Conservation (phyloP, 2,113 vertebrate species). For the Leptodactylus fuscus region DNA sequence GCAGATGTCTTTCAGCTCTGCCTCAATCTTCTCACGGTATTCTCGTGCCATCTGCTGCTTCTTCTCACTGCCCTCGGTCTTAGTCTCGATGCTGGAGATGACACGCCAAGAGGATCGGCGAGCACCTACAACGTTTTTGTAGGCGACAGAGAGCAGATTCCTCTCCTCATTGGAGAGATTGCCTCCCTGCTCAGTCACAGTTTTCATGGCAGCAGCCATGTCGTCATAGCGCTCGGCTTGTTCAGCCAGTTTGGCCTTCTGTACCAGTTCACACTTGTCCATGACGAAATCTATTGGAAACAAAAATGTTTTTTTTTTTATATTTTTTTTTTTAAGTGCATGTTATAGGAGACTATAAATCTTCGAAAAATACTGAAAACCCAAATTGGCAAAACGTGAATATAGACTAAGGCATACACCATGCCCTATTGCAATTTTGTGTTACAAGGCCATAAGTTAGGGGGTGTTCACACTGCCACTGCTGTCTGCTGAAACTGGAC, state of each 20-base stretch:
- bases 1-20: conserved; percentile 96
- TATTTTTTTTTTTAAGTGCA: too few relatives aligned
- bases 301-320: too few relatives aligned
- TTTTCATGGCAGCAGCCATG: conserved; percentile 97
- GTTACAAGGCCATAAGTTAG: too few relatives aligned
- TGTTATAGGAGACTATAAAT: too few relatives aligned
- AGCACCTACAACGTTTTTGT: conserved; percentile 98
- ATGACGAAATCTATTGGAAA: conserved; percentile 79
- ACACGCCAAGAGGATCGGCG: conserved; percentile 96
- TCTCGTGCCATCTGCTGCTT: conserved; percentile 95
- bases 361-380: too few relatives aligned
- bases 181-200: conserved; percentile 90
- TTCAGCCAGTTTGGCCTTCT: conserved; percentile 97
- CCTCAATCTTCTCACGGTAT: conserved; percentile 95
- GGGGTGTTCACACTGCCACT: too few relatives aligned
- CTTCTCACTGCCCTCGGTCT: conserved; percentile 94
- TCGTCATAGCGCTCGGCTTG: conserved; percentile 98
- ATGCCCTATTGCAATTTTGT: too few relatives aligned
- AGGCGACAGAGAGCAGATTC: conserved; percentile 96
- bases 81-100: conserved; percentile 97
- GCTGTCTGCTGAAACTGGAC: too few relatives aligned
- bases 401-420: too few relatives aligned
- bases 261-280: conserved; percentile 97
- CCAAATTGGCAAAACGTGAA: too few relatives aligned
- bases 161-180: conserved; percentile 98